Percentiles rank a stretch among this genome's conserved stretches.
Evolutionary conservation across 2,888 invertebrate species (phyloP).

Genomic region (Scaptodrosophila latifasciaeformis): DNA sequence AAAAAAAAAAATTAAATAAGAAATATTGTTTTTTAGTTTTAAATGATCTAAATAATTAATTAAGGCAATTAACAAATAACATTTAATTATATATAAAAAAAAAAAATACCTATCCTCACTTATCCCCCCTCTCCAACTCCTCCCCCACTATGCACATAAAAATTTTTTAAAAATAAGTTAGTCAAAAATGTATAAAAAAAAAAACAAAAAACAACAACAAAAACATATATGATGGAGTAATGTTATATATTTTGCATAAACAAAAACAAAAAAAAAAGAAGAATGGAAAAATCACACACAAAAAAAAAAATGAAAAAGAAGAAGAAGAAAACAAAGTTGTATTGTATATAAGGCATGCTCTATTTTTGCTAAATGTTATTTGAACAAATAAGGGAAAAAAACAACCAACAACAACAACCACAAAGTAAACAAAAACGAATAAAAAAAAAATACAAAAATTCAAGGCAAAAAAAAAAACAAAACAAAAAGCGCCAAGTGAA

Average conservation of each 20-base stretch:
- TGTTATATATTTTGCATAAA: slow-evolving; percentile 8
- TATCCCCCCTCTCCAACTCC: too few species aligned
- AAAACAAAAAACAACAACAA: background rate
- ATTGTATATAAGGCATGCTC: slow-evolving; percentile 45
- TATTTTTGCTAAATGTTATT: slow-evolving; percentile 71
- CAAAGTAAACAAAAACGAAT: slow-evolving; percentile 48
- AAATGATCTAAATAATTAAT: slow-evolving; percentile 39
- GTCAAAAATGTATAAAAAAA: slow-evolving; percentile 43
- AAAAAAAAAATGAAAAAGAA: slow-evolving; percentile 18
- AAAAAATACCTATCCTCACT: too few species aligned
- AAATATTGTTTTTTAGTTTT: slow-evolving; percentile 64
- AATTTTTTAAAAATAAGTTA: slow-evolving; percentile 62
- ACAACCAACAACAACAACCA: slow-evolving; percentile 46
- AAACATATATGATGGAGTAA: slow-evolving; percentile 10
- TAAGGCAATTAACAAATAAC: slow-evolving; percentile 38
- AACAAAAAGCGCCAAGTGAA: slow-evolving; percentile 45
- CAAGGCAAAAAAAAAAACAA: slow-evolving; percentile 20
- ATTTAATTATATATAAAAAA: background rate
- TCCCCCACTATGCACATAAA: slow-evolving; percentile 41
- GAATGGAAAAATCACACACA: slow-evolving; percentile 13
- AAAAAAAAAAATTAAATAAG: slow-evolving; percentile 1
- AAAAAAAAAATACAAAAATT: slow-evolving; percentile 11
- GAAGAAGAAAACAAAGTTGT: background rate
- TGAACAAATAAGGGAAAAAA: slow-evolving; percentile 63
- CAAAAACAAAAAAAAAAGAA: background rate